A percentile compares a stretch with the other conserved stretches of the same genome.
Evolutionary conservation across 2,888 invertebrate species (phyloP).

Genomic region (Seira ritae): DNA sequence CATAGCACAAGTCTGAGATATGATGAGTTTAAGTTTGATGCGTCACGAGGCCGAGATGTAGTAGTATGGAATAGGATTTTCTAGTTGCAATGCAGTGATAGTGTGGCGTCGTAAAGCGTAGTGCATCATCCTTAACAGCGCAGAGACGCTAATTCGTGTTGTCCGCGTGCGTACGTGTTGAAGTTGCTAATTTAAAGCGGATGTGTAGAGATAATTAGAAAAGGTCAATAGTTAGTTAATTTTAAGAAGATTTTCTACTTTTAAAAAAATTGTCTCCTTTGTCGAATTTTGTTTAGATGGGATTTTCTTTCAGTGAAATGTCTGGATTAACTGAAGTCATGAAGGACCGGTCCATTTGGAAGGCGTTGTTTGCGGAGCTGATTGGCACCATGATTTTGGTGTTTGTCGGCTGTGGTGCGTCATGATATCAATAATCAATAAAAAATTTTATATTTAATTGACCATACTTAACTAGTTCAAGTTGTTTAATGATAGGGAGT

Average conservation of each 20-base stretch:
- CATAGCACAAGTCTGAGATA: too few species aligned
- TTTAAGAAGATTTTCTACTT: neutral
- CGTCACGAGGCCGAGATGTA: too few species aligned
- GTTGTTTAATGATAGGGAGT: constrained; percentile 34
- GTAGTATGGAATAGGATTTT: too few species aligned
- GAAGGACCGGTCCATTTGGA: constrained; percentile 83
- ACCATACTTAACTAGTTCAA: neutral
- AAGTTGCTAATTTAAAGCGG: neutral
- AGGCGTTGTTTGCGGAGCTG: constrained; percentile 90
- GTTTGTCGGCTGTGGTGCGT: constrained; percentile 91
- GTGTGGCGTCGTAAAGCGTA: too few species aligned
- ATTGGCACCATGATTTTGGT: constrained; percentile 91
- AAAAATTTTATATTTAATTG: too few species aligned
- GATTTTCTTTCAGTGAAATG: constrained; percentile 76
- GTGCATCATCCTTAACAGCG: too few species aligned
- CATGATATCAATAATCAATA: too few species aligned
- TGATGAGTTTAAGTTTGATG: constrained; percentile 1
- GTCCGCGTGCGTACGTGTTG: neutral
- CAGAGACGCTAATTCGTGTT: too few species aligned
- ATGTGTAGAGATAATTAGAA: neutral
- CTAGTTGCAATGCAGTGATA: too few species aligned
- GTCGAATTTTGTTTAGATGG: constrained; percentile 68
- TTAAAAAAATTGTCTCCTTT: neutral
- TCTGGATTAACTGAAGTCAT: constrained; percentile 85
- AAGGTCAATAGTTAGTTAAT: neutral